These are phyloP conservation scores for Scyliorhinus canicula DNA, from an alignment of 2,797 vertebrate genomes.

Conservation along the genomic window DNA sequence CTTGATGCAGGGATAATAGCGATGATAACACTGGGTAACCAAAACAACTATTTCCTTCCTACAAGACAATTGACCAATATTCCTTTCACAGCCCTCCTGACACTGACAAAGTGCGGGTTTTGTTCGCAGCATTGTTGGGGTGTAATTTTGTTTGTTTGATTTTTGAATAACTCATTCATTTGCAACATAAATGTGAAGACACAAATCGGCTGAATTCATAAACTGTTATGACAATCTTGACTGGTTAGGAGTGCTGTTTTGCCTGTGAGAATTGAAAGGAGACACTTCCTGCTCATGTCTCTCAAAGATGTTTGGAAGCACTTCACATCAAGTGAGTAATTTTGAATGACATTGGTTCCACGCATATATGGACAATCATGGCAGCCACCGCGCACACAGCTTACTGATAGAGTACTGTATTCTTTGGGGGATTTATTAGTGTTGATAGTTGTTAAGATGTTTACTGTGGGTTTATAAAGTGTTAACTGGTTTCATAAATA, in stretches of 20 bases:
- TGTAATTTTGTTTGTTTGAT: constrained; percentile 19
- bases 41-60: not conserved
- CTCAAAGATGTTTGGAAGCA: not conserved
- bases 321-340: not conserved
- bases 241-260: not conserved
- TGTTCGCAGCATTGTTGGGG: not conserved
- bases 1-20: not conserved
- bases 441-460: too few species aligned
- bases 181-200: not conserved
- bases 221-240: constrained; percentile 10
- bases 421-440: too few species aligned
- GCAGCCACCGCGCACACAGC: too few species aligned
- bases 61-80: not conserved
- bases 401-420: too few species aligned
- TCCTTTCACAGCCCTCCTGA: not conserved
- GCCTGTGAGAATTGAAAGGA: not conserved
- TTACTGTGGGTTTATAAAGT: too few species aligned
- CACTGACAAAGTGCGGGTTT: not conserved
- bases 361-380: not conserved
- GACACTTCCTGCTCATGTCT: not conserved
- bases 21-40: not conserved
- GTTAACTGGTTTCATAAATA: too few species aligned
- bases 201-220: not conserved
- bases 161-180: not conserved
- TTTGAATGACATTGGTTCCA: not conserved